Evolutionary conservation across 2,113 vertebrate species (phyloP).

Genomic region (Chaetops frenatus): DNA sequence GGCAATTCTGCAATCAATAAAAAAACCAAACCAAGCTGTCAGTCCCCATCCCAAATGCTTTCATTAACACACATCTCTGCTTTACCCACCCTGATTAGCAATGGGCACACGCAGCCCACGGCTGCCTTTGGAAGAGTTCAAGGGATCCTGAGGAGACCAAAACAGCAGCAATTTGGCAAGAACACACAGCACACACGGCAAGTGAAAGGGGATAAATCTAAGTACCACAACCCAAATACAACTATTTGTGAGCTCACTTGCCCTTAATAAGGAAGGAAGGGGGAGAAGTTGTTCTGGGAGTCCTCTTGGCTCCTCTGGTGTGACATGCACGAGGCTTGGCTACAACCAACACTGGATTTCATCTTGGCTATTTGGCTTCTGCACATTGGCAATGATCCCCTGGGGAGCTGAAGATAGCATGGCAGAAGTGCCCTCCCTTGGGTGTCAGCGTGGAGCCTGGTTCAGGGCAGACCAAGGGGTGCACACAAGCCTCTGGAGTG

Average conservation of each 20-base stretch:
- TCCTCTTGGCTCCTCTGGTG: not conserved
- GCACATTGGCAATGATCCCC: not conserved
- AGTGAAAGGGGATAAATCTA: not conserved
- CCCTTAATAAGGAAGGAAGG: not conserved
- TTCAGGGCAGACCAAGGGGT: not conserved
- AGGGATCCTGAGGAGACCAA: not conserved
- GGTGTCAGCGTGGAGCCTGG: not conserved
- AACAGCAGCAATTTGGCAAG: not conserved
- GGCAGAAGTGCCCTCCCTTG: not conserved
- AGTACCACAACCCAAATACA: not conserved
- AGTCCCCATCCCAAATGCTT: not conserved
- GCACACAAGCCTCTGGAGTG: not conserved
- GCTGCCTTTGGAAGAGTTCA: not conserved
- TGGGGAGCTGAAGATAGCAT: not conserved
- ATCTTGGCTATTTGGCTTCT: not conserved
- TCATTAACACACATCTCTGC: not conserved
- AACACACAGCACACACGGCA: not conserved
- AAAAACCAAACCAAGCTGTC: not conserved
- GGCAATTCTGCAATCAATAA: not conserved
- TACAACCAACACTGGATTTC: not conserved
- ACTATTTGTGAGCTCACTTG: not conserved
- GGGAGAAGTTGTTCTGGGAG: not conserved
- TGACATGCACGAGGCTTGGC: not conserved
- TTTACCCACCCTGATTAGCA: not conserved
- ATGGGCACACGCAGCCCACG: accelerated